phyloP scores from a whole-genome alignment of 2,113 vertebrate genomes.

The Nannobrachium achirus region DNA sequence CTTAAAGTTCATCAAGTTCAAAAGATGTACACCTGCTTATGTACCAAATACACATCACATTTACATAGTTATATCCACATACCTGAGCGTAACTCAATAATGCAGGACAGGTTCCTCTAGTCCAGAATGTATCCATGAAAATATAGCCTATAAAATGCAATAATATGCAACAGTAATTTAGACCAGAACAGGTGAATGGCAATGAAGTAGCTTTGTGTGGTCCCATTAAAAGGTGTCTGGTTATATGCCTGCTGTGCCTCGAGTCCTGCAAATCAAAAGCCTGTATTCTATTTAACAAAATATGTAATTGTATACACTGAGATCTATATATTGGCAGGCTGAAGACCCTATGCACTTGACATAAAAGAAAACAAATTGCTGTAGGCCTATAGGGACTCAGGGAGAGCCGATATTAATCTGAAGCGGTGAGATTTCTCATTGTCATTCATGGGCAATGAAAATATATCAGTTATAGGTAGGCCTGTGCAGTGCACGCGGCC shows the following conservation, averaged over 20 bases:
- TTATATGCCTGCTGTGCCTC: constrained; percentile 23
- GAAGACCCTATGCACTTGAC: constrained; percentile 62
- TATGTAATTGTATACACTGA: constrained; percentile 31
- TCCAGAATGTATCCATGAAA: constrained; percentile 74
- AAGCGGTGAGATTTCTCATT: constrained; percentile 35
- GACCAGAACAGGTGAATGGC: constrained; percentile 50
- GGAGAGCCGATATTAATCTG: constrained; percentile 40
- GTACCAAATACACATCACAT: constrained; percentile 78
- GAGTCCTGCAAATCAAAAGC: constrained; percentile 49
- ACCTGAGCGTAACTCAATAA: constrained; percentile 84
- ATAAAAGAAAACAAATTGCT: constrained; percentile 61
- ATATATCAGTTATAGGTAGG: constrained; percentile 18
- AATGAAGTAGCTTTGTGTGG: constrained; percentile 37
- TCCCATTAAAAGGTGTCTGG: background rate
- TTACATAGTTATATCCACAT: constrained; percentile 83
- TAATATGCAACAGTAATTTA: constrained; percentile 50
- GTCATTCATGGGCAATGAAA: constrained; percentile 22
- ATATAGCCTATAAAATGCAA: constrained; percentile 63
- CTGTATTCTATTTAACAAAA: constrained; percentile 37
- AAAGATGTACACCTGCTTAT: constrained; percentile 70
- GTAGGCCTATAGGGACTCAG: background rate
- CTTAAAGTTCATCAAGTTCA: constrained; percentile 73
- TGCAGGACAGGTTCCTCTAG: constrained; percentile 72
- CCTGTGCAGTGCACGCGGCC: constrained; percentile 40
- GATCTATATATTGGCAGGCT: constrained; percentile 36